These are phyloP conservation scores for Apodemus agrarius DNA, from an alignment of 2,797 vertebrate genomes.

Conservation along the genomic window DNA sequence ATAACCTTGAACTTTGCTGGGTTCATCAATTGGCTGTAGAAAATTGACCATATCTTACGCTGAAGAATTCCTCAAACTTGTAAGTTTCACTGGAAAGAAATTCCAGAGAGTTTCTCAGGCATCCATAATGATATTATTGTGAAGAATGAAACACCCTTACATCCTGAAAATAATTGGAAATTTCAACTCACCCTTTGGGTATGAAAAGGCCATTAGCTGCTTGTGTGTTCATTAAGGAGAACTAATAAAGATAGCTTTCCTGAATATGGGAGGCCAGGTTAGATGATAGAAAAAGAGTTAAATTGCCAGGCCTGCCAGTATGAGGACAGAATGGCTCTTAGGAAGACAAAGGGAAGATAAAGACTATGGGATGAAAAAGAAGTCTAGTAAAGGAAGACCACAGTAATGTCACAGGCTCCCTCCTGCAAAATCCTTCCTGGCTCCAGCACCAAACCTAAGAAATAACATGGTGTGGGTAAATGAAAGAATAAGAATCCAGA, in stretches of 20 bases:
- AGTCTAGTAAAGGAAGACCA: too few species aligned
- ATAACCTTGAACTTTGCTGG: neutral
- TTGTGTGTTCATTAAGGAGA: neutral
- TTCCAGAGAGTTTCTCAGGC: neutral
- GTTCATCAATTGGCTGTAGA: neutral
- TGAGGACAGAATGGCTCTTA: neutral
- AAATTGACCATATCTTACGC: neutral
- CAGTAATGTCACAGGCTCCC: neutral
- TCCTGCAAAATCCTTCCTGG: neutral
- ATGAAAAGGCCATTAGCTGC: too few species aligned
- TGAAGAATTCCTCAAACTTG: neutral
- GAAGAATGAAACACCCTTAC: neutral
- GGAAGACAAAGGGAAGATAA: neutral
- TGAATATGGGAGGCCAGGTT: neutral
- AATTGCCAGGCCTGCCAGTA: neutral
- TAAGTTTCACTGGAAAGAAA: neutral
- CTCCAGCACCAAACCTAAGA: neutral
- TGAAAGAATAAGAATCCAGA: neutral
- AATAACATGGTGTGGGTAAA: neutral
- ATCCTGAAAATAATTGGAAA: neutral
- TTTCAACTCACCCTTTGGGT: neutral
- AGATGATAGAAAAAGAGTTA: neutral
- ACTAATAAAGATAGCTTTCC: neutral
- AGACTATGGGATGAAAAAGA: neutral
- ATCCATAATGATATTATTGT: neutral